Percentiles rank a stretch among this genome's conserved stretches.
phyloP scores from a whole-genome alignment of 2,113 vertebrate species.

The Coturnix japonica region DNA sequence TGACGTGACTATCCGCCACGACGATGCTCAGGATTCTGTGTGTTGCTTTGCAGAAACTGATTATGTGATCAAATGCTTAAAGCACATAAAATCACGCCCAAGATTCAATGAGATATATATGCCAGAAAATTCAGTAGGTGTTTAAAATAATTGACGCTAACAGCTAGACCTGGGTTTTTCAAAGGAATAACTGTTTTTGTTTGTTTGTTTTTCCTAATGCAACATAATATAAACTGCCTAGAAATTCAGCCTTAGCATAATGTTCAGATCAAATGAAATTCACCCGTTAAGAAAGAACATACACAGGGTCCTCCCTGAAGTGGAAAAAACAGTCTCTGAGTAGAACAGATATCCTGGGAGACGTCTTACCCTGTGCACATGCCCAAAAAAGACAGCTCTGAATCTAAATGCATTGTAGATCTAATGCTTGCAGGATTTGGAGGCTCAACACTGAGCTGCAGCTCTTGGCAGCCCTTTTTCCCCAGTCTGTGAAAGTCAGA shows the following conservation, averaged over 20 bases:
- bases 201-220: not conserved
- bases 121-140: conserved; percentile 59
- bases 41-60: conserved; percentile 35
- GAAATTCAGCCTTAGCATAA: conserved; percentile 54
- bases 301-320: not conserved
- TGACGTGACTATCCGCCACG: conserved; percentile 35
- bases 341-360: not conserved
- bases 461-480: not conserved
- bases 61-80: conserved; percentile 40
- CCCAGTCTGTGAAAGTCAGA: not conserved
- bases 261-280: conserved; percentile 62
- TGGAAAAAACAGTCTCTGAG: conserved; percentile 15
- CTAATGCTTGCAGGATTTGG: not conserved
- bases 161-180: conserved; percentile 48
- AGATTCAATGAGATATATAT: conserved; percentile 33
- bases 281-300: not conserved
- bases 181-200: conserved; percentile 7
- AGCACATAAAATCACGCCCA: conserved; percentile 25
- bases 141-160: conserved; percentile 28
- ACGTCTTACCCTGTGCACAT: not conserved
- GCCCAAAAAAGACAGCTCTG: not conserved
- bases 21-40: conserved; percentile 18
- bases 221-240: conserved; percentile 1
- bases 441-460: not conserved
- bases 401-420: not conserved